These are phyloP conservation scores for Melanotaenia nigrans DNA, from an alignment of 2,797 vertebrate species.

Conservation along the genomic window DNA sequence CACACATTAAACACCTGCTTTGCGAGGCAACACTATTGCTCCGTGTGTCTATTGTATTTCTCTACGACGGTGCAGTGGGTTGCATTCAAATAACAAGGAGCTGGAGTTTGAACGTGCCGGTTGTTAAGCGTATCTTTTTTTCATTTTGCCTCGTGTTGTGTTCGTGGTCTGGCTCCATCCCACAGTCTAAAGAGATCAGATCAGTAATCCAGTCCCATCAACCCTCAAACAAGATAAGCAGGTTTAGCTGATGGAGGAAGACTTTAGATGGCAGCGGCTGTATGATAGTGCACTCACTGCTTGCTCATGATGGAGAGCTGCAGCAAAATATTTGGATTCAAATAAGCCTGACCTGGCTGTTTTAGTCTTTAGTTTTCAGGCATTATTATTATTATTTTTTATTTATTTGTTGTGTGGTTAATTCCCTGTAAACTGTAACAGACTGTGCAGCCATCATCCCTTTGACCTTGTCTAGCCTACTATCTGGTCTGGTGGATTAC, in stretches of 20 bases:
- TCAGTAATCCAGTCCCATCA: background rate
- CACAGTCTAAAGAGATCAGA: background rate
- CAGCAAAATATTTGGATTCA: constrained; percentile 27
- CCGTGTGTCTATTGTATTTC: background rate
- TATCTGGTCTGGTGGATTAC: constrained; percentile 64
- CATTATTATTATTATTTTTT: constrained; percentile 47
- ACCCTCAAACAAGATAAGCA: background rate
- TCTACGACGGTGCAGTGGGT: background rate
- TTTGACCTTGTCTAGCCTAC: constrained; percentile 39
- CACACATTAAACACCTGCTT: constrained; percentile 1
- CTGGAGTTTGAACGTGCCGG: background rate
- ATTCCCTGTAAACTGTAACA: constrained; percentile 14
- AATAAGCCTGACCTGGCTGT: background rate
- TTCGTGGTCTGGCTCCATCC: background rate
- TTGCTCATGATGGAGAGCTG: constrained; percentile 1
- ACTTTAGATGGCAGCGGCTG: constrained; percentile 42
- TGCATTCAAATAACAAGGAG: background rate
- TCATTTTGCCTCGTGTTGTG: background rate
- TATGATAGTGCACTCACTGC: constrained; percentile 4
- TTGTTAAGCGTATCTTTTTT: background rate
- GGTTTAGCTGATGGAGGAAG: constrained; percentile 4
- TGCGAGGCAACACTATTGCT: constrained; percentile 26
- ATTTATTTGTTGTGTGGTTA: constrained; percentile 26
- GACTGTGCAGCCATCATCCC: constrained; percentile 29
- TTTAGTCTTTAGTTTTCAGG: constrained; percentile 37